Evolutionary conservation across 2,113 vertebrate species (phyloP).

Genomic region (Laticauda laticaudata): DNA sequence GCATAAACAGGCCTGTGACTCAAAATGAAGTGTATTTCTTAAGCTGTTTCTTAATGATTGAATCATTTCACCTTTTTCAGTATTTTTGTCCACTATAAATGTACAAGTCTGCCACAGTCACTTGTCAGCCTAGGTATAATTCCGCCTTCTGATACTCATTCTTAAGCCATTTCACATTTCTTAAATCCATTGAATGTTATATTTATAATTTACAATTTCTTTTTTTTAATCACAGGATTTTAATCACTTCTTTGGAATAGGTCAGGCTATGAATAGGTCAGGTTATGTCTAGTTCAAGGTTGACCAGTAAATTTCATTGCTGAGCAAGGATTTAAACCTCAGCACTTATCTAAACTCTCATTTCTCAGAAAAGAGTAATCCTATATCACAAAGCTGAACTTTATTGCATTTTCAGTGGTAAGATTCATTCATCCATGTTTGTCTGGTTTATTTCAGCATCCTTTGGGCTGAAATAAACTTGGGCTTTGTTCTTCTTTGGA

Average conservation of each 20-base stretch:
- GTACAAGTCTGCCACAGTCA: background rate
- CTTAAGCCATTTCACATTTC: background rate
- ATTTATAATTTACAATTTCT: background rate
- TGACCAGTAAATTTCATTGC: background rate
- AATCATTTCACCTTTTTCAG: background rate
- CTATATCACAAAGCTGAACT: background rate
- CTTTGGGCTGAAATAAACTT: background rate
- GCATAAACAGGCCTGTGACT: background rate
- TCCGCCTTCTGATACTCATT: background rate
- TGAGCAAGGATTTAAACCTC: background rate
- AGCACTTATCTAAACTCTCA: background rate
- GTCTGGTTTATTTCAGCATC: background rate
- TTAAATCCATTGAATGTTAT: background rate
- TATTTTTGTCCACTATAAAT: background rate
- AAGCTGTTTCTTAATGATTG: background rate
- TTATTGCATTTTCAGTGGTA: background rate
- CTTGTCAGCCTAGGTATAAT: background rate
- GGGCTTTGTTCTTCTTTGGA: background rate
- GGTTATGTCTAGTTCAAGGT: background rate
- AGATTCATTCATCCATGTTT: background rate
- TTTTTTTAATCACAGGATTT: background rate
- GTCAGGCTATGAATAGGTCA: background rate
- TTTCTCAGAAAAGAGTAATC: background rate
- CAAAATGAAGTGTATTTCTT: background rate
- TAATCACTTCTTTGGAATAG: background rate